Evolutionary conservation across 53 echinoderm and acorn worm species (phyloP).

Genomic region (Patiria pectinifera): DNA sequence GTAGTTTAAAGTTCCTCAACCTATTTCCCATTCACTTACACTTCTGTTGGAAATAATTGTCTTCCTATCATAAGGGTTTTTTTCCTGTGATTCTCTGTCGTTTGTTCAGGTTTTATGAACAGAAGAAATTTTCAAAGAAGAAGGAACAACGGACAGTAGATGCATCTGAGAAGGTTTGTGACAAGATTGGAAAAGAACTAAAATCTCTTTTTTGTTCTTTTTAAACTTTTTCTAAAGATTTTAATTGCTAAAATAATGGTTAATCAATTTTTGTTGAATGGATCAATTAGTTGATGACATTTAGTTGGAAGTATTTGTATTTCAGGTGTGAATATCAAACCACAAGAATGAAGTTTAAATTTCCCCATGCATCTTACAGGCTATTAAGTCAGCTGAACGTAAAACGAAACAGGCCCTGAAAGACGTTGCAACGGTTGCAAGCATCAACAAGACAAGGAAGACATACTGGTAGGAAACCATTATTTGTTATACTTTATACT

Average conservation of each 20-base stretch:
- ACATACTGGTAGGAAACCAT: slow-evolving; percentile 85
- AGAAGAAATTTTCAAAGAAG: slow-evolving; percentile 89
- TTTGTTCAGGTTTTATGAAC: slow-evolving; percentile 82
- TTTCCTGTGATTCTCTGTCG: not conserved
- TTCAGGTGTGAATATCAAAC: too few relatives aligned
- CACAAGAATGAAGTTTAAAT: not conserved
- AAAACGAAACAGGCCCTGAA: slow-evolving; percentile 97
- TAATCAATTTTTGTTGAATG: too few relatives aligned
- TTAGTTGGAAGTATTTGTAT: too few relatives aligned
- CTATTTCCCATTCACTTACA: too few relatives aligned
- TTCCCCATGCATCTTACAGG: slow-evolving; percentile 56
- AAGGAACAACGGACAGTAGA: slow-evolving; percentile 92
- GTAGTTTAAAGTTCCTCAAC: too few relatives aligned
- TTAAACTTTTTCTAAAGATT: too few relatives aligned
- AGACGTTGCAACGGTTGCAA: slow-evolving; percentile 94
- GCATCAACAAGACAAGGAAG: slow-evolving; percentile 95
- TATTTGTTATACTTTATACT: not conserved
- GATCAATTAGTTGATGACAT: too few relatives aligned
- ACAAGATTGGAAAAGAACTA: not conserved
- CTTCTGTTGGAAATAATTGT: not conserved
- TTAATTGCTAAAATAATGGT: too few relatives aligned
- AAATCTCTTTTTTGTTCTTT: too few relatives aligned
- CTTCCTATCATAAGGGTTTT: not conserved
- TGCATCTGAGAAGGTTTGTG: slow-evolving; percentile 87
- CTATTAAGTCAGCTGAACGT: slow-evolving; percentile 96